Base-by-base conservation (phyloP, 2,888 invertebrate species). In the Mesodorylaimus sp. region DNA sequence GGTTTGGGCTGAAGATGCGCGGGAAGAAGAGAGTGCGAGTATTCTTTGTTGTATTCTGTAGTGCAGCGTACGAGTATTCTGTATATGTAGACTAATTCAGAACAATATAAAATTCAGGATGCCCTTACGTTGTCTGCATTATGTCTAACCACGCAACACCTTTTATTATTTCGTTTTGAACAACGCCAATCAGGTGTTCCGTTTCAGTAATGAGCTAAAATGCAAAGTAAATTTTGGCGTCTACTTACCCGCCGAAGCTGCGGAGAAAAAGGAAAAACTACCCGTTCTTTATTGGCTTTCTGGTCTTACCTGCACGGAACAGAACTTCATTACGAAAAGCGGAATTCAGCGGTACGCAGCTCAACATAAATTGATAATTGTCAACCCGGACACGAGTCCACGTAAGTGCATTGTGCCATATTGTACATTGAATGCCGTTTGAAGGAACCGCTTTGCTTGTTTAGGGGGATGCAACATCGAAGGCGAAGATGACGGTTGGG, bases 301-400 rank as follows among this genome's bases (percentile, higher is more conserved):
- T 1, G 58, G 93, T 1, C 73, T 95, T 28, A 83, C 83, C 0
- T 95, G 95, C 67, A 86, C 79, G 13, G 93, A 97, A 68, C 81
- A 84, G 62, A 97, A 97, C 72, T 91, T 95, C 64, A 80, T 91
- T 55, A 79, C 82, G 47, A 97, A 97, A 71, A 79, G 88, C 43
- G 93, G 91, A n/a, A 82, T 84, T 54, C 97, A 97, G 72, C 77
- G 77, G 71, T 79, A 80, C 70, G 95, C 95, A 2, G 76, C 88
- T 2, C 76, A 86, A 61, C 76, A 83, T 63, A 82, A 82, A 0
- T 70, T 97, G 2, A 78, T 87, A 54, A 76, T 97, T 48, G 83
- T 97, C 2, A 82, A 81, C 52, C 91, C 95, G 0, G 97, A 97
- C 64, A 97, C 95, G 0, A 93, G 91, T 57, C 95, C 95, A 1